These are phyloP conservation scores for Incurvaria masculella DNA, from an alignment of 2,888 invertebrate species.

Conservation along the genomic window DNA sequence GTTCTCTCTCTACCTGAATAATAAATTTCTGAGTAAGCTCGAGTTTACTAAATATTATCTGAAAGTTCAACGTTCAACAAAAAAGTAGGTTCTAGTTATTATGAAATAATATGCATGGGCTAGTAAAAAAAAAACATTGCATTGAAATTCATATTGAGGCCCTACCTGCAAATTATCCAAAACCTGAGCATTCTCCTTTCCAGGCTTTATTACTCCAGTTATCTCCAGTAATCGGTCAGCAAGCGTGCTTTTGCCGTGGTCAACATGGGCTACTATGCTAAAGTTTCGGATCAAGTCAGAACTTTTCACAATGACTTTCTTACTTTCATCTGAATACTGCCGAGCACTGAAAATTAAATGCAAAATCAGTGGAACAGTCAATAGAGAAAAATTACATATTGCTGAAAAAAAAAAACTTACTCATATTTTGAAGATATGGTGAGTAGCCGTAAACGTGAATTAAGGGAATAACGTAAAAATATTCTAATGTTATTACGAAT, in stretches of 20 bases:
- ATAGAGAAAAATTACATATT: too few relatives aligned
- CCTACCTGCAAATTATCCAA: constrained; percentile 69
- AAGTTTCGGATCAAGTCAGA: constrained; percentile 79
- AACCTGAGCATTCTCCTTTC: constrained; percentile 66
- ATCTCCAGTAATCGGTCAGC: constrained; percentile 93
- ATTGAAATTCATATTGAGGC: constrained; percentile 2
- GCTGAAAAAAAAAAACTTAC: background rate
- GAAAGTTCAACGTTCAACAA: too few relatives aligned
- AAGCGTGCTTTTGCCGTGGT: constrained; percentile 97
- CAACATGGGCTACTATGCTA: constrained; percentile 98
- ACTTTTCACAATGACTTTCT: background rate
- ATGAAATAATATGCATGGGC: background rate
- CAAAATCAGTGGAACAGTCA: too few relatives aligned
- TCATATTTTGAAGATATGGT: background rate
- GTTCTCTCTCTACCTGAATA: constrained; percentile 81
- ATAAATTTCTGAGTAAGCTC: background rate
- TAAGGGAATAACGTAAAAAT: background rate
- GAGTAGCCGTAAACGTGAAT: background rate
- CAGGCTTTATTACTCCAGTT: constrained; percentile 74
- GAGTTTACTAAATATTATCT: too few relatives aligned
- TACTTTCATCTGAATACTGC: too few relatives aligned
- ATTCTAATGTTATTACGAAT: background rate
- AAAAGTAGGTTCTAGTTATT: background rate
- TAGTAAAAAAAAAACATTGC: background rate
- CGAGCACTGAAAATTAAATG: too few relatives aligned